Base-by-base conservation (phyloP, 2,797 vertebrate genomes). In the Helicolenus hilgendorfi region DNA sequence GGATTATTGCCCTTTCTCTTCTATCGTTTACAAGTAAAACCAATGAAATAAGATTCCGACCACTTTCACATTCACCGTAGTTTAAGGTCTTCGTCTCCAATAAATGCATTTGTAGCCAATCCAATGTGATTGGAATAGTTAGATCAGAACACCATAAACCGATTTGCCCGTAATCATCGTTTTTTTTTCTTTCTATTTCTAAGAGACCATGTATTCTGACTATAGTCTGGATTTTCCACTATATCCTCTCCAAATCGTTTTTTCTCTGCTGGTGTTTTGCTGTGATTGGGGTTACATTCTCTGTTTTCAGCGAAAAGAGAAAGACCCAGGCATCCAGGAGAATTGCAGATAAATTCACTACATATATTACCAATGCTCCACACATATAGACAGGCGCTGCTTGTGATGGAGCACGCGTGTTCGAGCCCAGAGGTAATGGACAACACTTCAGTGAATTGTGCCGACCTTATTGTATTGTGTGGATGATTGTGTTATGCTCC, bases 401-500 rank as follows among this genome's bases (percentile, higher is more conserved):
- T 91, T 65, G 62, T 85, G 92, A 83, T 91, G 72, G 85, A 77
- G 78, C 83, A 71, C 91, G 94, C 94, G 92, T 92, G 92, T 92
- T 83, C 88, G 69, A 95, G 92, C 95, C 94, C 93, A 84, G 91
- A 96, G 95, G 95, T 97, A 96, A 96, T 93, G 87, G 95, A 96
- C 96, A 96, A 93, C 96, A 97, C 96, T 97, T 95, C 91, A 93
- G 96, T 90, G 96, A 97, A 97, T 97, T 97, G 96, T 91, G 94
- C 92, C 92, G 94, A 97, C 96, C 96, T 96, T 95, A 96, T 97
- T 97, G 96, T 95, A 97, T 97, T 96, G 96, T 97, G 95, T 86
- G 95, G 96, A 96, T 97, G 97, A 98, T 97, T 97, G 97, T 96
- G 95, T 95, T 96, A 96, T 95, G 95, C 96, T 97, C 94, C 94